A percentile compares a stretch with the other conserved stretches of the same genome.
Evolutionary conservation across 2,797 vertebrate species (phyloP).

Genomic region (Sebastes baramenuke): DNA sequence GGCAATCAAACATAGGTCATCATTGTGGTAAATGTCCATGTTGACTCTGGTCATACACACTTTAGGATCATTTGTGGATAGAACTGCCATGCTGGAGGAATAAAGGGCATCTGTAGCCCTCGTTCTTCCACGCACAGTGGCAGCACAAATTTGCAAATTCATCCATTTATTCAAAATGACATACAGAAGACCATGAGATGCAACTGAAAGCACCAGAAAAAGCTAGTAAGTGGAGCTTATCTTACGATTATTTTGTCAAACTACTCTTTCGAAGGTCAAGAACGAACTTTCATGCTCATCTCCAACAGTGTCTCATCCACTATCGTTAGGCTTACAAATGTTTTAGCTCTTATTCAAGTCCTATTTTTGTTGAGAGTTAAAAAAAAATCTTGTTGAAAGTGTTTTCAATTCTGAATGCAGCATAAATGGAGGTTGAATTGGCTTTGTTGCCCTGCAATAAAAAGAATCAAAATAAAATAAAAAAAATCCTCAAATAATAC

Average conservation of each 20-base stretch:
- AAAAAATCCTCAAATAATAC: not conserved
- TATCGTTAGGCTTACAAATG: rapidly evolving
- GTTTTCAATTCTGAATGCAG: not conserved
- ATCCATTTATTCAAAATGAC: not conserved
- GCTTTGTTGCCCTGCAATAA: not conserved
- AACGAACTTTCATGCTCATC: not conserved
- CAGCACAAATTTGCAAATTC: too few relatives aligned
- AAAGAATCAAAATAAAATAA: not conserved
- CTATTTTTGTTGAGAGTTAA: too few relatives aligned
- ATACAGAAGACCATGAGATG: not conserved
- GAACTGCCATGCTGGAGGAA: not conserved
- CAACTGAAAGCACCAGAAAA: not conserved
- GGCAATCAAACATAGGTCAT: not conserved
- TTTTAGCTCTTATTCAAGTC: not conserved
- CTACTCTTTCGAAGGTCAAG: not conserved
- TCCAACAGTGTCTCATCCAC: too few relatives aligned
- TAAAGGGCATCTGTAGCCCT: not conserved
- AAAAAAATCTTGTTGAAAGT: not conserved
- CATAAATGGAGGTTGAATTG: not conserved
- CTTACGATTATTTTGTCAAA: too few relatives aligned
- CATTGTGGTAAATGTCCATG: too few relatives aligned
- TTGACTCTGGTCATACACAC: too few relatives aligned
- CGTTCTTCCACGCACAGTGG: not conserved
- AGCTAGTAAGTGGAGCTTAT: too few relatives aligned
- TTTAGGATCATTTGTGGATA: not conserved